Evolutionary conservation across 2,888 invertebrate species (phyloP).

Genomic region (Metalampra italica): DNA sequence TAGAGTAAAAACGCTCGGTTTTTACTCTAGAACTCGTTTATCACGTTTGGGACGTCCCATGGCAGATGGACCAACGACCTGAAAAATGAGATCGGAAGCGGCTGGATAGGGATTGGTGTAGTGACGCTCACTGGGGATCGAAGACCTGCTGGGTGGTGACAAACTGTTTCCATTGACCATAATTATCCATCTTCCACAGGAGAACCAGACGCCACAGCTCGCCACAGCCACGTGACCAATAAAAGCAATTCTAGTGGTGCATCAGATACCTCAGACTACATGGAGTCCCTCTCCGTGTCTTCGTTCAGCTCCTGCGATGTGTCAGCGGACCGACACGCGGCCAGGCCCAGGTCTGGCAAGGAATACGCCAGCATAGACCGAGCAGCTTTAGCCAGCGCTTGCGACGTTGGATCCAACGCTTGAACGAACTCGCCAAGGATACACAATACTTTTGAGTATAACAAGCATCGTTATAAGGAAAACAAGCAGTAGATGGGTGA

Average conservation of each 20-base stretch:
- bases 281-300: slow-evolving; percentile 84
- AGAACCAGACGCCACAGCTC: slow-evolving; percentile 67
- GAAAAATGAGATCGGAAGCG: no score
- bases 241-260: slow-evolving; percentile 83
- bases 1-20: no score
- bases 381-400: slow-evolving; percentile 41
- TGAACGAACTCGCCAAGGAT: not conserved
- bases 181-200: slow-evolving; percentile 32
- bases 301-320: slow-evolving; percentile 83
- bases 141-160: no score
- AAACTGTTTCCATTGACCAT: no score
- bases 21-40: no score
- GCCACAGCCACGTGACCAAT: slow-evolving; percentile 78
- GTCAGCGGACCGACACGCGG: slow-evolving; percentile 68
- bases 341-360: slow-evolving; percentile 64
- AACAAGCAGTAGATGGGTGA: no score
- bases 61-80: no score
- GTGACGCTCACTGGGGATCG: no score
- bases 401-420: slow-evolving; percentile 15
- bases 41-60: no score
- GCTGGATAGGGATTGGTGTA: no score
- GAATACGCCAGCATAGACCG: slow-evolving; percentile 68
- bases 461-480: no score
- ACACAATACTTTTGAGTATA: not conserved
- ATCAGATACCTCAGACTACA: slow-evolving; percentile 86